phyloP scores from a whole-genome alignment of 1,140 invertebrate genomes.

The Drosophila miranda region DNA sequence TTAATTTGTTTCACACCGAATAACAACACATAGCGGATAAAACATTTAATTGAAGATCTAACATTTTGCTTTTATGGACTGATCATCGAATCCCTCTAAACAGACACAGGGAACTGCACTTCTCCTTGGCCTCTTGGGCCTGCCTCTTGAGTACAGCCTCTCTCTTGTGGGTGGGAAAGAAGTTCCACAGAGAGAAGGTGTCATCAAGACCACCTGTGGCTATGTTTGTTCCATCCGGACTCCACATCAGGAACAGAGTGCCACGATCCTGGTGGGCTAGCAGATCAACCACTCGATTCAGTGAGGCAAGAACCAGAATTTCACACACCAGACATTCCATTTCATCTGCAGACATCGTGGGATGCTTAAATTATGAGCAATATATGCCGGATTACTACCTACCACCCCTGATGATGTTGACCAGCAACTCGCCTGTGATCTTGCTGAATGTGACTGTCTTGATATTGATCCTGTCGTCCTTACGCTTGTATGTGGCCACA shows the following conservation, averaged over 20 bases:
- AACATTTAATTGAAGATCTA: no score
- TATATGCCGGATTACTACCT: neutral
- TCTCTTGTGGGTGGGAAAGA: conserved; percentile 40
- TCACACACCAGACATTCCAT: conserved; percentile 42
- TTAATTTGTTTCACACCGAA: neutral
- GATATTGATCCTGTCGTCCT: conserved; percentile 55
- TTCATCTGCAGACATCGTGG: conserved; percentile 25
- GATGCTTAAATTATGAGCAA: neutral
- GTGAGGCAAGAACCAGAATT: conserved; percentile 69
- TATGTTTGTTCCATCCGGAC: conserved; percentile 71
- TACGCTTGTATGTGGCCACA: conserved; percentile 67
- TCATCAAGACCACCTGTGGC: conserved; percentile 71
- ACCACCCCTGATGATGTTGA: conserved; percentile 65
- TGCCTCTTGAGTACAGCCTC: conserved; percentile 15
- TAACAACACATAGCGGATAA: neutral
- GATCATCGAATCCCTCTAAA: conserved; percentile 29
- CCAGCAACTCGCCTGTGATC: conserved; percentile 74
- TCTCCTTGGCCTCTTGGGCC: neutral
- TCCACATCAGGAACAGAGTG: conserved; percentile 75
- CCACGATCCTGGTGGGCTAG: conserved; percentile 52
- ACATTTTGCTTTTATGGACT: no score
- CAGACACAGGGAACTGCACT: conserved; percentile 34
- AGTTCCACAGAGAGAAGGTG: conserved; percentile 75
- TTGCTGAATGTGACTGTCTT: conserved; percentile 69
- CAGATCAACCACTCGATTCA: conserved; percentile 73